These are phyloP conservation scores for Silurus glanis DNA, from an alignment of 2,113 vertebrate species.

Conservation along the genomic window DNA sequence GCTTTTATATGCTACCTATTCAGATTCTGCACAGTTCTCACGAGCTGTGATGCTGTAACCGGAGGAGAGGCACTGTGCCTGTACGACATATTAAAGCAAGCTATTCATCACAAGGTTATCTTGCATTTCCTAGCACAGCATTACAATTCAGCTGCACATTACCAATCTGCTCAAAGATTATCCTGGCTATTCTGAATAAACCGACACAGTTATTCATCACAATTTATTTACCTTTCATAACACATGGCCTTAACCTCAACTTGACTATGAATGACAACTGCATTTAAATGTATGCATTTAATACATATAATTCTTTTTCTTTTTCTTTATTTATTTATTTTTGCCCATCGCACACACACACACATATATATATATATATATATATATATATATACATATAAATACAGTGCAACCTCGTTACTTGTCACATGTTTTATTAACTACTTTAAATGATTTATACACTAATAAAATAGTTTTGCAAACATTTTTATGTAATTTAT, in stretches of 20 bases:
- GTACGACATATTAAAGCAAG: constrained; percentile 21
- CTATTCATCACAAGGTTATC: constrained; percentile 26
- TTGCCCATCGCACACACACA: not conserved
- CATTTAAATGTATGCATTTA: not conserved
- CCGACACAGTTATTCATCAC: not conserved
- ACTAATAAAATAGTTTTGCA: no score
- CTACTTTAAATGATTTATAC: no score
- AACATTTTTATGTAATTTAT: no score
- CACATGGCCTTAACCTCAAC: not conserved
- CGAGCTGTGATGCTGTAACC: not conserved
- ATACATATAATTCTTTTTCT: not conserved
- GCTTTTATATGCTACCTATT: constrained; percentile 17
- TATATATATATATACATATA: no score
- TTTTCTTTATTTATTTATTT: not conserved
- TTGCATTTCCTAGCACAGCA: constrained; percentile 8
- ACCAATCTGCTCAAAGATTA: constrained; percentile 17
- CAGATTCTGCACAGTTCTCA: not conserved
- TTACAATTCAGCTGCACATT: constrained; percentile 20
- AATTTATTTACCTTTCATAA: not conserved
- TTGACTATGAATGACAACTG: not conserved
- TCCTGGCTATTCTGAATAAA: not conserved
- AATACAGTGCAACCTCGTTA: no score
- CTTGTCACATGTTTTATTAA: no score
- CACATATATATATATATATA: no score
- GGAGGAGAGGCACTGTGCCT: constrained; percentile 13